Percentiles rank a stretch among this genome's conserved stretches.
Evolutionary conservation across 1,140 invertebrate species (phyloP).

Genomic region (Drosophila kurseongensis): DNA sequence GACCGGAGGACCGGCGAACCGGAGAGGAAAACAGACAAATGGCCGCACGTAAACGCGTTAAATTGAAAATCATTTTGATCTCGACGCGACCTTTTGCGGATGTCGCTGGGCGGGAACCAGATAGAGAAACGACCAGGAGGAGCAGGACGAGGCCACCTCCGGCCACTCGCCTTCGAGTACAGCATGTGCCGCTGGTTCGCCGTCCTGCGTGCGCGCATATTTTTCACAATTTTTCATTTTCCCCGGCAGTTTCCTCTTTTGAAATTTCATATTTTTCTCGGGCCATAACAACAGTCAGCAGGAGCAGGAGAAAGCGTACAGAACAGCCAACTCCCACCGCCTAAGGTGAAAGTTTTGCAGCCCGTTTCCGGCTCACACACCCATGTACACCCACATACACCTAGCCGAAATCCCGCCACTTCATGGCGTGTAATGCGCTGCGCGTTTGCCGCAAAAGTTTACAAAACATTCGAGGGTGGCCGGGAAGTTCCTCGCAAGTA

Average conservation of each 20-base stretch:
- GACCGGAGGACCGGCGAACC: not conserved
- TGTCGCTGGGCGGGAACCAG: conserved; percentile 19
- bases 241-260: conserved; percentile 59
- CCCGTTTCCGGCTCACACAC: conserved; percentile 71
- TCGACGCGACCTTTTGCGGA: conserved; percentile 64
- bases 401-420: conserved; percentile 33
- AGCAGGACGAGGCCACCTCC: not conserved
- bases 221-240: conserved; percentile 75
- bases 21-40: conserved; percentile 60
- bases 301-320: conserved; percentile 28
- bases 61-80: conserved; percentile 84
- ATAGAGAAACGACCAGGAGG: conserved; percentile 1
- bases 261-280: conserved; percentile 73
- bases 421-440: conserved; percentile 69
- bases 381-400: conserved; percentile 1
- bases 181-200: conserved; percentile 35
- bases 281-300: conserved; percentile 45
- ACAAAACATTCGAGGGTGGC: conserved; percentile 49
- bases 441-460: conserved; percentile 71
- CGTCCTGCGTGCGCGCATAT: conserved; percentile 57
- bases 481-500: conserved; percentile 65
- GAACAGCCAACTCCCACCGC: conserved; percentile 29
- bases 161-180: conserved; percentile 49
- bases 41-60: conserved; percentile 78
- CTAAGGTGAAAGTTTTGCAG: conserved; percentile 78